phyloP scores from a whole-genome alignment of 1,140 invertebrate species.

The Olivierus martensii region DNA sequence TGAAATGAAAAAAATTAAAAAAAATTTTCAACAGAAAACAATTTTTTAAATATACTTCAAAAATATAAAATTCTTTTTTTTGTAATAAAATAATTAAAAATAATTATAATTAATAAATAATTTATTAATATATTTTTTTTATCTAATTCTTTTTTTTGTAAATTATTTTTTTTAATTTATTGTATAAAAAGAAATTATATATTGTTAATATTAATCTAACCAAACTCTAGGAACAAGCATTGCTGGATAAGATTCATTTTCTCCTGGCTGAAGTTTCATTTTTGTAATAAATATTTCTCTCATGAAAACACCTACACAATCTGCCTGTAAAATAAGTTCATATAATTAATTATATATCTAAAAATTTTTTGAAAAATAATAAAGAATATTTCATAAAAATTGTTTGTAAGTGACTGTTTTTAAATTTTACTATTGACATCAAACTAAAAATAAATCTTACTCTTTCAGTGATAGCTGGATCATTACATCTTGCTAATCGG shows the following conservation, averaged over 20 bases:
- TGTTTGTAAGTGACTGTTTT: background rate
- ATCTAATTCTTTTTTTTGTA: too few species aligned
- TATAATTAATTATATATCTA: background rate
- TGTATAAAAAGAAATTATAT: too few species aligned
- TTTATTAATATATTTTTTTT: too few species aligned
- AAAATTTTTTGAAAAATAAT: background rate
- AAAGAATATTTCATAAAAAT: too few species aligned
- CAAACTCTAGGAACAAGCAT: conserved; percentile 95
- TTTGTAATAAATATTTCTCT: conserved; percentile 93
- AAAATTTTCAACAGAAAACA: too few species aligned
- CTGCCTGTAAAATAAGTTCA: conserved; percentile 38
- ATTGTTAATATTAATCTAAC: conserved; percentile 36
- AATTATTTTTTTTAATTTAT: too few species aligned
- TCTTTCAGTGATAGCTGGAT: conserved; percentile 60
- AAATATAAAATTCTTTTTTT: too few species aligned
- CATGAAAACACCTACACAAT: conserved; percentile 92
- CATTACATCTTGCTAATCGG: conserved; percentile 88
- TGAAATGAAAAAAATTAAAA: too few species aligned
- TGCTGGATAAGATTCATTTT: conserved; percentile 74
- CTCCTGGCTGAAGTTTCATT: conserved; percentile 77
- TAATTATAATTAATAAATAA: too few species aligned
- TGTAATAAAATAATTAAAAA: too few species aligned
- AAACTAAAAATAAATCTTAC: conserved; percentile 18
- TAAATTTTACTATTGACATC: too few species aligned
- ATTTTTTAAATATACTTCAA: too few species aligned